These are phyloP conservation scores for Diacarnus erythraeanus DNA, from an alignment of 37 sponge, comb jelly and placozoan species.

Conservation along the genomic window DNA sequence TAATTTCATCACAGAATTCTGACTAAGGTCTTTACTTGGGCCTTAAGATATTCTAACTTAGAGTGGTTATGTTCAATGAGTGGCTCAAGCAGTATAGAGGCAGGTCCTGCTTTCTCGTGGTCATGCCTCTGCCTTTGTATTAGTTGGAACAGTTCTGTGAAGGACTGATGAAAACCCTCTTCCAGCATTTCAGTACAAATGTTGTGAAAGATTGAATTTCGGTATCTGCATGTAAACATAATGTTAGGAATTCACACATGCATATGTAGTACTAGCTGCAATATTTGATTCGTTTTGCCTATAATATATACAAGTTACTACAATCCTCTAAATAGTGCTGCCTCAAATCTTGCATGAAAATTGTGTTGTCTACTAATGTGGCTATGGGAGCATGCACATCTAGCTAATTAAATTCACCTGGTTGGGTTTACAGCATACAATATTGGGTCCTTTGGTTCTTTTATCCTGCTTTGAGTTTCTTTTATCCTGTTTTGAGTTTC, in stretches of 20 bases:
- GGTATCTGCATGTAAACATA: slow-evolving; percentile 52
- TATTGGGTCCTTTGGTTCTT: slow-evolving; percentile 1
- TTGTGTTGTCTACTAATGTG: no score
- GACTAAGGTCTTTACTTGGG: slow-evolving; percentile 5
- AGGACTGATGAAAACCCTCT: slow-evolving; percentile 81
- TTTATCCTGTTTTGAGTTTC: neutral
- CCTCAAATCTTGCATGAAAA: no score
- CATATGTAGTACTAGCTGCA: neutral
- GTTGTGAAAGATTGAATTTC: slow-evolving; percentile 77
- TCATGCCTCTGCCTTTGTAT: slow-evolving; percentile 64
- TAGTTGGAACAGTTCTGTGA: slow-evolving; percentile 69
- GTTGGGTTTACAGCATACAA: slow-evolving; percentile 14
- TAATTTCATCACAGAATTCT: neutral
- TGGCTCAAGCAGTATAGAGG: slow-evolving; percentile 55
- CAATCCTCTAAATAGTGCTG: neutral
- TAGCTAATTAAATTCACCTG: neutral
- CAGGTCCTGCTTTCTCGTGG: slow-evolving; percentile 69
- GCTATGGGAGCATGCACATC: no score
- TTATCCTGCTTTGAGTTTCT: neutral
- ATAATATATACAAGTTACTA: neutral
- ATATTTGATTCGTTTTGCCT: neutral
- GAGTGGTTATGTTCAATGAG: slow-evolving; percentile 57
- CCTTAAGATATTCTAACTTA: slow-evolving; percentile 66
- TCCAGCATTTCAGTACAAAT: slow-evolving; percentile 73
- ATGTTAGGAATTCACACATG: neutral